Conservation (phyloP, 2,113 vertebrate species). For the Mesembrinibis cayennensis region DNA sequence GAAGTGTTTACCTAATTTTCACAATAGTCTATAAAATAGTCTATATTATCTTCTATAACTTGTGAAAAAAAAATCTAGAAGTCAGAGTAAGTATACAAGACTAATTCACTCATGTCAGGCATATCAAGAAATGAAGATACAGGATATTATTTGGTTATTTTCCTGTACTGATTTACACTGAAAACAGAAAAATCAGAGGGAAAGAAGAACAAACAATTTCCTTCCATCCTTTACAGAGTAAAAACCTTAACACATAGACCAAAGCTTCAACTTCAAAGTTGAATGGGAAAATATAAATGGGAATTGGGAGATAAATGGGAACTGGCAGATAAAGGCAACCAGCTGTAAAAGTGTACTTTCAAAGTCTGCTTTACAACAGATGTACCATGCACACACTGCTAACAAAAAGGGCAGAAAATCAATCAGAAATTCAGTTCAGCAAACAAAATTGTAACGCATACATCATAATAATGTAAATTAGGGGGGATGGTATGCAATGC, state of each 20-base stretch:
- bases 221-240: not conserved
- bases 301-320: not conserved
- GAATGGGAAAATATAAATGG: not conserved
- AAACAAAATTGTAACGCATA: not conserved
- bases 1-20: not conserved
- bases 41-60: not conserved
- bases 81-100: not conserved
- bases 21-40: not conserved
- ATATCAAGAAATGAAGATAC: not conserved
- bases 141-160: not conserved
- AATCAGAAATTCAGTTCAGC: not conserved
- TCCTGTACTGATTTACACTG: not conserved
- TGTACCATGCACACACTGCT: not conserved
- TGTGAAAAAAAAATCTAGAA: not conserved
- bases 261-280: constrained; percentile 32
- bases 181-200: not conserved
- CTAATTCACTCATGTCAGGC: not conserved
- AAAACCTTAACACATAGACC: not conserved
- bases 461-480: not conserved
- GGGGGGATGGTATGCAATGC: not conserved
- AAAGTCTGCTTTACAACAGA: not conserved
- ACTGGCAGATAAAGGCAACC: not conserved
- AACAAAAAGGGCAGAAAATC: not conserved
- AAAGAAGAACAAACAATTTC: not conserved
- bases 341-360: not conserved